These are phyloP conservation scores for Sphaerophoria taeniata DNA, from an alignment of 2,888 invertebrate species.

Conservation along the genomic window DNA sequence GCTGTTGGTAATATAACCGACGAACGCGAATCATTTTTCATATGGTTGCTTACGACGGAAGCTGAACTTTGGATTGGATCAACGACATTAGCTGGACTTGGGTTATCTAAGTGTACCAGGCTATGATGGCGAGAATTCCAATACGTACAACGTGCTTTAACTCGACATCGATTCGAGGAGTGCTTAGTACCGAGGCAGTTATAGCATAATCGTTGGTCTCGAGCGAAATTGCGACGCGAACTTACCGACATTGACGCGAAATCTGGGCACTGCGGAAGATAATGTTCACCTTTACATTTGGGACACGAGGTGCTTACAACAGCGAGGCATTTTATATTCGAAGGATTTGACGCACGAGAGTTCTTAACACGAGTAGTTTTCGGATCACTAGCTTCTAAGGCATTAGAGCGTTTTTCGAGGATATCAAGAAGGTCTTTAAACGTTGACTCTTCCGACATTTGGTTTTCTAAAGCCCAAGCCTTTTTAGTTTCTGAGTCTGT, in stretches of 20 bases:
- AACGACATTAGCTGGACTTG: neutral
- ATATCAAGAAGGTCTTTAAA: constrained; percentile 5
- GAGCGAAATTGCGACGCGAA: too few relatives aligned
- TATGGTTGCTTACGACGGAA: neutral
- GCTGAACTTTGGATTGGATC: neutral
- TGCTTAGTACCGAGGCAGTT: constrained; percentile 3
- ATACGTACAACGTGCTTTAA: constrained; percentile 5
- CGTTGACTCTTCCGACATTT: neutral
- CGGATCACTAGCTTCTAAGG: constrained; percentile 5
- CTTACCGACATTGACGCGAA: neutral
- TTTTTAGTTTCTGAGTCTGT: constrained; percentile 11
- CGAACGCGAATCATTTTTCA: too few relatives aligned
- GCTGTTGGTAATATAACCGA: neutral
- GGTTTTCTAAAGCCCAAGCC: constrained; percentile 9
- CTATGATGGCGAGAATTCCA: constrained; percentile 1
- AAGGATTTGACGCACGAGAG: neutral
- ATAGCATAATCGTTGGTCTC: too few relatives aligned
- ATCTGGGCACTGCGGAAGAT: neutral
- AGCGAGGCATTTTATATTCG: constrained; percentile 16
- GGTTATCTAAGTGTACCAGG: neutral
- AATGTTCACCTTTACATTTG: constrained; percentile 6
- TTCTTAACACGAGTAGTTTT: neutral
- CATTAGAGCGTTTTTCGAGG: neutral
- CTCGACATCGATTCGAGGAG: constrained; percentile 12
- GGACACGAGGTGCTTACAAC: neutral